Percentiles rank a stretch among this genome's conserved stretches.
These are phyloP conservation scores for Acropternis orthonyx DNA, from an alignment of 2,797 vertebrate genomes.

Conservation along the genomic window DNA sequence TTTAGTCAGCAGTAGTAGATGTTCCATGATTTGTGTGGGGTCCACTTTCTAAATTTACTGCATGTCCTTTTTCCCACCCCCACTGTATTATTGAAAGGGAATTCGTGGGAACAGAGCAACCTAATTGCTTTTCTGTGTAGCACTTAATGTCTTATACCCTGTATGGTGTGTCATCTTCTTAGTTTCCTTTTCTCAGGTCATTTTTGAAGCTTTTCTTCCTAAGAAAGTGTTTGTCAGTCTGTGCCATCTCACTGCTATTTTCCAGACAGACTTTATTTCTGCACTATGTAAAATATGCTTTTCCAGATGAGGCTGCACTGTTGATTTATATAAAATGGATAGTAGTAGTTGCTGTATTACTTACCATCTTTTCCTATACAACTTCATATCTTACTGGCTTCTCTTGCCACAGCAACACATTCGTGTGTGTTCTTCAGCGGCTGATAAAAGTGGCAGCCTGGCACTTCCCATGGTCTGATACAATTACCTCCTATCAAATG, in stretches of 20 bases:
- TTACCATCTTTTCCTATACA: background rate
- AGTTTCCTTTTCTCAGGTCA: background rate
- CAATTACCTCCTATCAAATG: background rate
- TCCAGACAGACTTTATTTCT: background rate
- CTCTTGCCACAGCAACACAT: background rate
- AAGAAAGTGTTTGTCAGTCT: background rate
- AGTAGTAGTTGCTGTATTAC: background rate
- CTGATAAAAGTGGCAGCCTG: background rate
- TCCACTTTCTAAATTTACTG: background rate
- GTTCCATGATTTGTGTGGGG: background rate
- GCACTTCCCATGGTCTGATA: background rate
- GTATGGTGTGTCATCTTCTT: background rate
- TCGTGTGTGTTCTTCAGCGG: background rate
- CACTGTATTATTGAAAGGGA: background rate
- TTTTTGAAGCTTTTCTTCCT: background rate
- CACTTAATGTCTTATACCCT: background rate
- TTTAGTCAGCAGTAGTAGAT: background rate
- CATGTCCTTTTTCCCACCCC: background rate
- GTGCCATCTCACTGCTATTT: background rate
- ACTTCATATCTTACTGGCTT: background rate
- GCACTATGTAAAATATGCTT: background rate
- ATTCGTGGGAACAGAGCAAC: background rate
- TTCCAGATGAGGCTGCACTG: background rate
- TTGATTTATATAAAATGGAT: constrained; percentile 6
- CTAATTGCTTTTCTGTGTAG: constrained; percentile 15